A percentile compares a stretch with the other conserved stretches of the same genome.
phyloP scores from a whole-genome alignment of 2,113 vertebrate species.

The Dasyprocta punctata region DNA sequence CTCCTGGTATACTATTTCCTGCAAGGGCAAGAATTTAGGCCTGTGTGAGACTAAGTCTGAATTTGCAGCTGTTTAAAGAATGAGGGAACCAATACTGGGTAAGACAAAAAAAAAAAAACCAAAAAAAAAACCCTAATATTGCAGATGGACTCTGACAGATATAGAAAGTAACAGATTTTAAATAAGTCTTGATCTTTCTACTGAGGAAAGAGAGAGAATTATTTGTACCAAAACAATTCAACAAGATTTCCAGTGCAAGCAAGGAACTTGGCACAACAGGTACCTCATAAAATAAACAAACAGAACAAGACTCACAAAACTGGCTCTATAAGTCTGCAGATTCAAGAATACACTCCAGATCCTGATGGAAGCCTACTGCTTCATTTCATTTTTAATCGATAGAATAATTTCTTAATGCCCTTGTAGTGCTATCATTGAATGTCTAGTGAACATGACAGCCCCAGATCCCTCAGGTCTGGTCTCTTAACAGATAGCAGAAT shows the following conservation, averaged over 20 bases:
- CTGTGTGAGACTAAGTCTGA: neutral
- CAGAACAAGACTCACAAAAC: neutral
- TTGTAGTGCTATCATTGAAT: neutral
- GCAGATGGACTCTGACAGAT: constrained; percentile 59
- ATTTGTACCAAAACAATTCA: neutral
- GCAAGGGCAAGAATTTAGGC: neutral
- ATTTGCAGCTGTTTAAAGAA: constrained; percentile 51
- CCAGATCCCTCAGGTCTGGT: neutral
- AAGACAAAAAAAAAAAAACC: neutral
- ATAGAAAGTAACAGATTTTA: constrained; percentile 1
- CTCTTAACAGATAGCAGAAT: neutral
- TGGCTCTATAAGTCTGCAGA: neutral
- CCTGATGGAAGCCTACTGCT: neutral
- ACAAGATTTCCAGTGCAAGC: neutral
- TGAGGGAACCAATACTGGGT: neutral
- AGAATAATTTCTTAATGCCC: neutral
- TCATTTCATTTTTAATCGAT: neutral
- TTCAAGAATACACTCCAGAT: neutral
- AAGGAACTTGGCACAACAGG: neutral
- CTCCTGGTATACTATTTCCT: constrained; percentile 25
- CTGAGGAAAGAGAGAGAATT: neutral
- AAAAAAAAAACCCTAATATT: neutral
- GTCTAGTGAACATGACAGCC: neutral
- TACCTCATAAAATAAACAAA: neutral
- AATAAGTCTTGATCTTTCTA: neutral